Evolutionary conservation across 2,113 vertebrate species (phyloP), one percentile per base, ranked within the genome.

Genomic region (Tragulus kanchil): DNA sequence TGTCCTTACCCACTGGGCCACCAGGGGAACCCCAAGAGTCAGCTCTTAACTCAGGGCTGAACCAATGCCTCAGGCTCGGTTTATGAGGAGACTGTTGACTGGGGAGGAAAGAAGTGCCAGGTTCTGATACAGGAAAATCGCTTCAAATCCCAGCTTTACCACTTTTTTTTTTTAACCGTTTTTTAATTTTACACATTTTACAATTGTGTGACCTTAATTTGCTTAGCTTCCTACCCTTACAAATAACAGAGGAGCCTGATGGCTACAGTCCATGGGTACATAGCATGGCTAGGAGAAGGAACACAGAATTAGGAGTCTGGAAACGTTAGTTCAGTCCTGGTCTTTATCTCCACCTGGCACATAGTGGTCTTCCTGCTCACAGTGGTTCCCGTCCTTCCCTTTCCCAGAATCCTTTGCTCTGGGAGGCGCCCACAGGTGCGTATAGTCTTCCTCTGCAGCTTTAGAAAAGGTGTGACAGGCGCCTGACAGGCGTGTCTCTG

Each of bases 161-260:
- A 36, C 67, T 83, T 67, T 23, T 36, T 36, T 36, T 36, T 36
- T 36, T 36, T 36, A 36, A 36, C 36, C 36, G 36, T 36, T 36
- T 36, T 36, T 36, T 36, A n/a, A n/a, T 71, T 42, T 71, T 71
- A 71, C 36, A 42, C 5, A 23, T 13, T 19, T 64, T 59, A 9
- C 26, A 42, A 4, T 21, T 45, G 5, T 89, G 58, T 93, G 19
- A 90, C 52, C 59, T 95, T 86, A 56, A 94, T 58, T 87, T n/a
- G 67, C 54, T 93, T 90, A 17, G 4, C n/a, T 48, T 92, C 45
- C 73, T 45, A 96, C 11, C 48, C 31, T 97, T 85, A 71, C 48
- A 90, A 67, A 78, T 48, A 58, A 36, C 36, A 36, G 36, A 71
- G 78, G 67, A 82, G 28, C n/a, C 36, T 92, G 36, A 59, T 62